Evolutionary conservation across 2,113 vertebrate genomes (phyloP).

Genomic region (Dicentrarchus labrax): DNA sequence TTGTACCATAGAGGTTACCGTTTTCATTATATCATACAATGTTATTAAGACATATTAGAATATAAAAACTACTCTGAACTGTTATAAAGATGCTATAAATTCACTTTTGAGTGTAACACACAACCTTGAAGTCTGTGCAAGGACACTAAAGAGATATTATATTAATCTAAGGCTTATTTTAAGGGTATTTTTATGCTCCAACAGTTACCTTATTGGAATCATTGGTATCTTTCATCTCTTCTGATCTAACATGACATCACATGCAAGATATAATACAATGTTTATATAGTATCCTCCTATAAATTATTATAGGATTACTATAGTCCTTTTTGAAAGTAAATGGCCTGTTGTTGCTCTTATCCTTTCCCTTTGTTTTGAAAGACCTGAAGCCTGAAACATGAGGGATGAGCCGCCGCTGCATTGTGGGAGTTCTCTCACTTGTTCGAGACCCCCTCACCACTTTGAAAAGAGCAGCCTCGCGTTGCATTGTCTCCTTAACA

Average conservation of each 20-base stretch:
- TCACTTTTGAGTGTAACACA: background rate
- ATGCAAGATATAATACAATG: background rate
- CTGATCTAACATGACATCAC: conserved; percentile 17
- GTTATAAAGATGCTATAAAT: background rate
- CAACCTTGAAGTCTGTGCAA: background rate
- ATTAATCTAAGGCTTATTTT: background rate
- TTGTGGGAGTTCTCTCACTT: conserved; percentile 80
- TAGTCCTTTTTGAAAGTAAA: conserved; percentile 35
- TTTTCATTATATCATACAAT: background rate
- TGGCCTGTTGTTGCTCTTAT: conserved; percentile 43
- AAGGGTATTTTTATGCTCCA: background rate
- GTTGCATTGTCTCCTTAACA: conserved; percentile 84
- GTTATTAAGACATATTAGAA: background rate
- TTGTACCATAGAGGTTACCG: background rate
- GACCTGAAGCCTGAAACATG: conserved; percentile 71
- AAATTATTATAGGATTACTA: conserved; percentile 62
- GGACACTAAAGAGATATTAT: no score
- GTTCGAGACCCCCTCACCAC: conserved; percentile 73
- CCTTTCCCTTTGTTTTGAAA: conserved; percentile 55
- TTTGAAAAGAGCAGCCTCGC: conserved; percentile 75
- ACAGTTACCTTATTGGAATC: background rate
- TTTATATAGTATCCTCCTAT: conserved; percentile 1
- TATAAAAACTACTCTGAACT: background rate
- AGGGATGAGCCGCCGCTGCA: conserved; percentile 69
- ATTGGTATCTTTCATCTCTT: conserved; percentile 8